Percentiles rank a stretch among this genome's conserved stretches.
Evolutionary conservation across 2,888 invertebrate genomes (phyloP).

Genomic region (Petrolisthes cinctipes): DNA sequence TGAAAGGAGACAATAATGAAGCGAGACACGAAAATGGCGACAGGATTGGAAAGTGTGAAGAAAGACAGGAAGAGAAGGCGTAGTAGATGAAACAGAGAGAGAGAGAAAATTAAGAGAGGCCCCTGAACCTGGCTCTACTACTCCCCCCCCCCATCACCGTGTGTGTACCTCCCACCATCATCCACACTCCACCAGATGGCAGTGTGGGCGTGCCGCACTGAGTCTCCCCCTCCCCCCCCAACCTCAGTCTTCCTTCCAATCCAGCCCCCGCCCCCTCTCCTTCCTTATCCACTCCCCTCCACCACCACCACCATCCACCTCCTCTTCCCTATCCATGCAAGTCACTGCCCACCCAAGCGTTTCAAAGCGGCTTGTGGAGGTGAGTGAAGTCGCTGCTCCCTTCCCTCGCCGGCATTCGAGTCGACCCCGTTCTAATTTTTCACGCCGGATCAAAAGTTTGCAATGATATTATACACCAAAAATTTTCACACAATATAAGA

Average conservation of each 20-base stretch:
- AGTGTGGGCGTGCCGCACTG: slow-evolving; percentile 14
- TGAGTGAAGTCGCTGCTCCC: no score
- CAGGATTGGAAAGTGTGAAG: background rate
- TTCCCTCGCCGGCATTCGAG: no score
- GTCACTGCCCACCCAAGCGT: slow-evolving; percentile 17
- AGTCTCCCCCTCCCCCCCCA: background rate
- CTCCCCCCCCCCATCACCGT: background rate
- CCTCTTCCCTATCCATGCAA: background rate
- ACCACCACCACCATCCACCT: background rate
- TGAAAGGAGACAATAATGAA: background rate
- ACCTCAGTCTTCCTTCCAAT: background rate
- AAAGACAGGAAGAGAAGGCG: background rate
- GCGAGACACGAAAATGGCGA: background rate
- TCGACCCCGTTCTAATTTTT: no score
- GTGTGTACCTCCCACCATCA: slow-evolving; percentile 3
- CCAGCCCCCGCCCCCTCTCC: background rate
- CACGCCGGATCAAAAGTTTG: no score
- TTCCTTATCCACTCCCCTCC: background rate
- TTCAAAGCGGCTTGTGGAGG: background rate
- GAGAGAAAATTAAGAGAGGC: slow-evolving; percentile 15
- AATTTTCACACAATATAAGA: no score
- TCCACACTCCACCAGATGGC: slow-evolving; percentile 6
- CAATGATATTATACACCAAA: no score
- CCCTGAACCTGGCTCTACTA: slow-evolving; percentile 26
- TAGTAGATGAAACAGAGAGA: background rate